phyloP scores from a whole-genome alignment of 2,888 invertebrate species.

The Podotricha telesiphe region DNA sequence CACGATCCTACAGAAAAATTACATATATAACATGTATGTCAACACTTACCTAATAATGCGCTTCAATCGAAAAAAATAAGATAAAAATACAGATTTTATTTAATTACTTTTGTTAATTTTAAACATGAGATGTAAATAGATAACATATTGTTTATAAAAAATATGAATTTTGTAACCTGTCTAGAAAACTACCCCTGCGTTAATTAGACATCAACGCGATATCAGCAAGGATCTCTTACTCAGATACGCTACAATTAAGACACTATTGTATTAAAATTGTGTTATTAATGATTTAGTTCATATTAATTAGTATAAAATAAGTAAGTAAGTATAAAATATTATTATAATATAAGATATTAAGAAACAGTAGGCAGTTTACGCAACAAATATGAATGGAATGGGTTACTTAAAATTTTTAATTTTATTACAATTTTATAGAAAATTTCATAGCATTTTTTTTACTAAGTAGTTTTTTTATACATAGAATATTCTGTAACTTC shows the following conservation, averaged over 20 bases:
- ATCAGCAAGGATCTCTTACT: background rate
- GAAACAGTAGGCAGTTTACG: background rate
- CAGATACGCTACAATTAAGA: too few relatives aligned
- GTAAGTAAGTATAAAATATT: background rate
- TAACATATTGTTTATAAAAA: background rate
- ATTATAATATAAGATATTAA: background rate
- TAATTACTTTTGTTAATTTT: background rate
- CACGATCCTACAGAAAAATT: conserved; percentile 61
- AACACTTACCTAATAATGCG: conserved; percentile 34
- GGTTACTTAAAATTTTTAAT: background rate
- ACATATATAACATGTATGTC: conserved; percentile 31
- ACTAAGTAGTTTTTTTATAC: background rate
- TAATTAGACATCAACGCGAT: conserved; percentile 25
- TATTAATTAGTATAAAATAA: too few relatives aligned
- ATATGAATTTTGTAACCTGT: background rate
- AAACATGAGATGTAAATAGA: background rate
- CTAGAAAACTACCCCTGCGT: background rate
- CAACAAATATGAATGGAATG: background rate
- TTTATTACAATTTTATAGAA: background rate
- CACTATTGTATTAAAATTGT: too few relatives aligned
- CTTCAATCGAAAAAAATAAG: background rate
- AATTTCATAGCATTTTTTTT: background rate
- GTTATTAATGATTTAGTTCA: too few relatives aligned
- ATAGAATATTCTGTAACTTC: background rate
- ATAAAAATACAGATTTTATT: too few relatives aligned